phyloP scores from a whole-genome alignment of 2,113 vertebrate genomes.

The Colistium nudipinnis region DNA sequence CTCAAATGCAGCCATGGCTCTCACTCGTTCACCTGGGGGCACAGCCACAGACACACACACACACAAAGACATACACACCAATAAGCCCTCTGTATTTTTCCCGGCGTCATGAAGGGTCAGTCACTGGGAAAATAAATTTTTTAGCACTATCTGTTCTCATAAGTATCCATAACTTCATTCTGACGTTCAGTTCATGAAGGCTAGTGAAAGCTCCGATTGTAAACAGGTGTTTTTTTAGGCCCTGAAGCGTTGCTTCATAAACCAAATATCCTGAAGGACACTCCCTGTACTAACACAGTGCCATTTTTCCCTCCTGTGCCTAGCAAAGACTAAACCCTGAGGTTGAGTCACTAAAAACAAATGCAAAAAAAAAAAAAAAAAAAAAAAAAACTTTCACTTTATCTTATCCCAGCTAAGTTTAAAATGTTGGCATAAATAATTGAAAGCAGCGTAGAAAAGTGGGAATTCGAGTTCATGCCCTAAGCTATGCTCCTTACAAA shows the following conservation, averaged over 20 bases:
- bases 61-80: background rate
- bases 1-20: conserved; percentile 35
- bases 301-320: background rate
- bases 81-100: background rate
- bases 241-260: conserved; percentile 2
- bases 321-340: background rate
- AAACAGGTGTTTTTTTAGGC: conserved; percentile 8
- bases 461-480: background rate
- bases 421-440: no score
- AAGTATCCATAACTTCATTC: conserved; percentile 2
- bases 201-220: conserved; percentile 16
- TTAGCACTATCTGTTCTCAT: background rate
- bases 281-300: conserved; percentile 4
- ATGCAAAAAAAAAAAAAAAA: background rate
- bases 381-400: background rate
- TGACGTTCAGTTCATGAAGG: background rate
- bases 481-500: background rate
- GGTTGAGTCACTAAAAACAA: background rate
- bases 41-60: background rate
- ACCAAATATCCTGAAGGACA: background rate
- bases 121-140: background rate
- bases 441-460: background rate
- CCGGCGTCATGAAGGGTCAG: background rate
- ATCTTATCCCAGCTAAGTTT: background rate
- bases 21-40: conserved; percentile 14